These are phyloP conservation scores for Diplosoma virens DNA, from an alignment of 23 tunicate species.

Conservation along the genomic window DNA sequence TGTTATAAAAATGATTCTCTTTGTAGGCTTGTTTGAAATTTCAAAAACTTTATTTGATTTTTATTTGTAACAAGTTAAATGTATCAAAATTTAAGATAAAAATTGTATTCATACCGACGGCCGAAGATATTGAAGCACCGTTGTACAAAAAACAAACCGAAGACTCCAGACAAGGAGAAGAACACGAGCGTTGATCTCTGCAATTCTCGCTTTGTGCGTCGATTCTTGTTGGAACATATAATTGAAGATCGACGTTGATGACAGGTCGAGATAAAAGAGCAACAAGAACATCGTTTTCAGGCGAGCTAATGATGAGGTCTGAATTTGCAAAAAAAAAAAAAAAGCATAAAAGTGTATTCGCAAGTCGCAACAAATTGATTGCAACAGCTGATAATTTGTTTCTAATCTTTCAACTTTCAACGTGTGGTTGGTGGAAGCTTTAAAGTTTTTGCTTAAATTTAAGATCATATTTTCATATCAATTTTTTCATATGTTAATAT, in stretches of 20 bases:
- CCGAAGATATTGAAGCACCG: constrained; percentile 22
- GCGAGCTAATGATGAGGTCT: constrained; percentile 65
- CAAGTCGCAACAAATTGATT: background rate
- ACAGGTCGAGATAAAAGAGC: constrained; percentile 62
- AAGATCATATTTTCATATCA: no score
- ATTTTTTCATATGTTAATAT: no score
- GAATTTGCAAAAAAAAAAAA: no score
- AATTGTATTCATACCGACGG: constrained; percentile 48
- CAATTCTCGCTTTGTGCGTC: constrained; percentile 2
- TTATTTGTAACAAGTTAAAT: no score
- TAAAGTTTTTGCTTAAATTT: no score
- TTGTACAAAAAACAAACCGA: constrained; percentile 37
- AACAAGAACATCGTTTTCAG: constrained; percentile 39
- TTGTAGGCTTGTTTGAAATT: no score
- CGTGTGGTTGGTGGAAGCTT: no score
- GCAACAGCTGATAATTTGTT: background rate
- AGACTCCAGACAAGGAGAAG: constrained; percentile 43
- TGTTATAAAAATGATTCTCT: no score
- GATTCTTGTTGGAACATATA: background rate
- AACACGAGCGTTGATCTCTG: background rate
- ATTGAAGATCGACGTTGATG: constrained; percentile 22
- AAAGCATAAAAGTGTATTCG: no score
- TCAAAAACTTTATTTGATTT: no score
- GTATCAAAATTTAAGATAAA: no score
- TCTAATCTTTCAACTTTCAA: no score